A percentile compares a stretch with the other conserved stretches of the same genome.
Evolutionary conservation across 2,113 vertebrate genomes (phyloP).

Genomic region (Pagrus major): DNA sequence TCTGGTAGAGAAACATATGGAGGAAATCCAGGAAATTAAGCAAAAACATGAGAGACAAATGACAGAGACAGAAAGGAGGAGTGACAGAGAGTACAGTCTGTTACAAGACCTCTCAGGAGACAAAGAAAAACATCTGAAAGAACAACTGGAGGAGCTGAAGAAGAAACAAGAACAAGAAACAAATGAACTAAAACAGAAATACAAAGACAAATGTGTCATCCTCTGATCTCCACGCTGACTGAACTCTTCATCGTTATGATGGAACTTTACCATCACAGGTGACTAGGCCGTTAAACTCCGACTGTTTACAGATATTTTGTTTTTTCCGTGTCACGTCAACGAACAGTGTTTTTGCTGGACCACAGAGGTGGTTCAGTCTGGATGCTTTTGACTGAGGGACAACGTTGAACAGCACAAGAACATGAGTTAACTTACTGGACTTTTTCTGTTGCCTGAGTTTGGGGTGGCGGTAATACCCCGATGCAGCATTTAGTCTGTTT

Average conservation of each 20-base stretch:
- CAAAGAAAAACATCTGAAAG: neutral
- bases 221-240: neutral
- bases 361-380: no score
- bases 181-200: neutral
- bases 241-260: neutral
- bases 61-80: fast-evolving
- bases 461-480: no score
- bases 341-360: no score
- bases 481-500: no score
- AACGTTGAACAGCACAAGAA: no score
- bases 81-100: neutral
- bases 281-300: no score
- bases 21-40: neutral
- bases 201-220: neutral
- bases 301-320: no score
- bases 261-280: no score
- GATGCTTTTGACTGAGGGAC: no score
- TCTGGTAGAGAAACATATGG: slow-evolving; percentile 8
- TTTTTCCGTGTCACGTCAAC: no score
- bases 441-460: no score
- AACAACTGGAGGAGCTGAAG: neutral
- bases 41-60: neutral
- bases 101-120: neutral
- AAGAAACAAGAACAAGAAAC: neutral
- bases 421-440: no score